phyloP scores from a whole-genome alignment of 2,797 vertebrate species.

The Salarias fasciatus region DNA sequence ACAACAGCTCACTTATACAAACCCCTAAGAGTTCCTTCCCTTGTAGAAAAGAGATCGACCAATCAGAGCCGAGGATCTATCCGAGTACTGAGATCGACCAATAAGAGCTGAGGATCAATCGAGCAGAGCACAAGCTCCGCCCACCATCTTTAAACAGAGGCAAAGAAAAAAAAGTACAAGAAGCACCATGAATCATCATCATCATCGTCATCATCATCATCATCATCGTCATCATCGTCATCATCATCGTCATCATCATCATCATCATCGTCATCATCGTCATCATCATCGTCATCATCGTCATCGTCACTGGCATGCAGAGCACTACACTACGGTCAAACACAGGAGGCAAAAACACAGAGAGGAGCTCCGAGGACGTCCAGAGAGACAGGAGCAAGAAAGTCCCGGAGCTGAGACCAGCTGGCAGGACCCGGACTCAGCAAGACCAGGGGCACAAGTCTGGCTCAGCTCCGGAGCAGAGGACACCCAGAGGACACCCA shows the following conservation, averaged over 20 bases:
- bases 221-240: too few species aligned
- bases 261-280: too few species aligned
- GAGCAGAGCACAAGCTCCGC: constrained; percentile 17
- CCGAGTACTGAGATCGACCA: constrained; percentile 55
- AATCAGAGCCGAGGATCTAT: constrained; percentile 56
- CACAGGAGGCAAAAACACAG: constrained; percentile 66
- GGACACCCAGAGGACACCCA: too few species aligned
- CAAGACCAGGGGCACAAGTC: constrained; percentile 19
- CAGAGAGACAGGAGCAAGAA: constrained; percentile 44
- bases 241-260: too few species aligned
- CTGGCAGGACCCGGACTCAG: constrained; percentile 30
- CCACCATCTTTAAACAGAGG: constrained; percentile 14
- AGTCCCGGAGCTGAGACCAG: constrained; percentile 5
- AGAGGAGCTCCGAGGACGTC: too few species aligned
- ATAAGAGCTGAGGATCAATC: constrained; percentile 61
- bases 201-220: constrained; percentile 54
- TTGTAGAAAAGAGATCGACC: constrained; percentile 62
- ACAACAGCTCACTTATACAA: constrained; percentile 55
- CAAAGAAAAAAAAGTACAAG: constrained; percentile 26
- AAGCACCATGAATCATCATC: constrained; percentile 52
- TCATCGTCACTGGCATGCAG: constrained; percentile 76
- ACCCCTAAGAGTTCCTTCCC: constrained; percentile 56
- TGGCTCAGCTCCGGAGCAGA: constrained; percentile 15
- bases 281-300: too few species aligned
- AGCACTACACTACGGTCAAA: constrained; percentile 75